Base-by-base conservation (phyloP, 2,113 vertebrate species). In the Xerus inauris region DNA sequence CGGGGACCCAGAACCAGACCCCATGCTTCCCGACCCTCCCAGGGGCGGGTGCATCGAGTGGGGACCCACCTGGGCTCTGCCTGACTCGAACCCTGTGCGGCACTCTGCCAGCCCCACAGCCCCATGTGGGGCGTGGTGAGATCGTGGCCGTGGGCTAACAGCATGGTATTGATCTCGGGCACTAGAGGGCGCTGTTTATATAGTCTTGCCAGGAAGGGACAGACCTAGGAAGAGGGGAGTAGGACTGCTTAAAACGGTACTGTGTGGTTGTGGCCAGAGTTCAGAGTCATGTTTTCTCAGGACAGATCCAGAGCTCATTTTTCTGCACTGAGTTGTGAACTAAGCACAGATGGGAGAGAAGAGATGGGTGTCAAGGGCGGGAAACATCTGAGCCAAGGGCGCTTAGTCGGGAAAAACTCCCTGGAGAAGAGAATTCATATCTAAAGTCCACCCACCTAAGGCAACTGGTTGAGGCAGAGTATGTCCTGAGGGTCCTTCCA, bases 171-270 rank as follows among this genome's bases (percentile, higher is more conserved):
- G 30, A 64, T 59, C 69, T 81, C 19, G 30, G 85, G 62, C 89
- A 62, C 71, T 45, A 93, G 95, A 91, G 92, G 96, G 92, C 45
- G 4, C 86, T 81, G 73, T 87, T 42, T 20, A 40, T 40, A 49
- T 82, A 65, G 4, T 3, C 64, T 89, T 19, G 19, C 87, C 47
- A 13, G 90, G 89, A 89, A 82, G 59, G 64, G 71, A 69, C 20
- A 1, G 13, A 0, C n/a, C 42, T 3, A 84, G 97, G 95, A 97
- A 97, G 96, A 30, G 95, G 97, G 93, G 96, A 90, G 96, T 32
- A 85, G 96, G 32, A 24, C 8, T 9, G 24, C 35, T 17, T 16
- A 62, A 62, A 73, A 28, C 0, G 9, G 96, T 20, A 59, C 79
- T 42, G 24, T 94, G 94, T 64, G 1, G 85, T 79, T 62, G 9